phyloP scores from a whole-genome alignment of 2,888 invertebrate genomes.

The Orthonychiurus folsomi region DNA sequence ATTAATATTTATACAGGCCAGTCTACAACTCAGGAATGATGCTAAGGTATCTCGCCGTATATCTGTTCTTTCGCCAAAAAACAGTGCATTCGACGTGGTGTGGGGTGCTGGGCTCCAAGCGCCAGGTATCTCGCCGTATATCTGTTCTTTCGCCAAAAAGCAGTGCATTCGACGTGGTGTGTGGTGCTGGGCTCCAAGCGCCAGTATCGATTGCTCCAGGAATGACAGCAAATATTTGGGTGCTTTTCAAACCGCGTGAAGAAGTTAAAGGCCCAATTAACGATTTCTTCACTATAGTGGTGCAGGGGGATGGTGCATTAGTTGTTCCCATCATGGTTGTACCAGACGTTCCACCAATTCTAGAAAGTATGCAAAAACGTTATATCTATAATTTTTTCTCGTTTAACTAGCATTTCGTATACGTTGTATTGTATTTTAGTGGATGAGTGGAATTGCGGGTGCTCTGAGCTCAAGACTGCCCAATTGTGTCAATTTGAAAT shows the following conservation, averaged over 20 bases:
- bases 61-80: not conserved
- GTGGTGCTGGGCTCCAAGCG: not conserved
- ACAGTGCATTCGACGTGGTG: not conserved
- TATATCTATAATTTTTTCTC: too few relatives aligned
- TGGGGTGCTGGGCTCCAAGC: not conserved
- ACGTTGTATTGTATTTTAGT: too few relatives aligned
- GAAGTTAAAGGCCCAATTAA: conserved; percentile 16
- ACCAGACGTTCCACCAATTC: conserved; percentile 14
- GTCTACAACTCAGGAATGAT: too few relatives aligned
- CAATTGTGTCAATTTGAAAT: conserved; percentile 21
- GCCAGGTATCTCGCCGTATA: too few relatives aligned
- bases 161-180: not conserved
- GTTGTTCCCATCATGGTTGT: conserved; percentile 27
- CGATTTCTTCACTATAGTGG: conserved; percentile 24
- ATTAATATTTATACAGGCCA: too few relatives aligned
- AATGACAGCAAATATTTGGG: not conserved
- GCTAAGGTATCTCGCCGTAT: too few relatives aligned
- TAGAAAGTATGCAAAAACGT: too few relatives aligned
- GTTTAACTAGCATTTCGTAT: too few relatives aligned
- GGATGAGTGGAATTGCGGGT: conserved; percentile 34
- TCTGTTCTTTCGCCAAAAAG: not conserved
- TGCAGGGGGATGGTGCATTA: conserved; percentile 26
- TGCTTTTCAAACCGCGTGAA: not conserved
- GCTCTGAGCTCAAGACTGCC: conserved; percentile 18
- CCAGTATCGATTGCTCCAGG: too few relatives aligned